phyloP scores from a whole-genome alignment of 2,113 vertebrate species.

The Petromus typicus region DNA sequence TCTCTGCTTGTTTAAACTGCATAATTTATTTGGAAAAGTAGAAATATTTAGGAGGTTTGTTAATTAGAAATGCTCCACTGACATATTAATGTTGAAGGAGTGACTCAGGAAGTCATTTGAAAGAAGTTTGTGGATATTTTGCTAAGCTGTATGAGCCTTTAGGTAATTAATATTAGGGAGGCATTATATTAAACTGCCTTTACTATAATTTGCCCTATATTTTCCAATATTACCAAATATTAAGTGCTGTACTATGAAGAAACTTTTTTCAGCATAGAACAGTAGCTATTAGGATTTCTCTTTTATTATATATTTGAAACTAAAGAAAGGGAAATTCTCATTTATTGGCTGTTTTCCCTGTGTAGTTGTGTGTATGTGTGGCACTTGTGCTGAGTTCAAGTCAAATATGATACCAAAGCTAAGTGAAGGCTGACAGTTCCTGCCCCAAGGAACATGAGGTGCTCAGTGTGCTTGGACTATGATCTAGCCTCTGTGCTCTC shows the following conservation, averaged over 20 bases:
- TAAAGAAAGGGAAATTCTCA: not conserved
- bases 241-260: not conserved
- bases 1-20: conserved; percentile 10
- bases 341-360: not conserved
- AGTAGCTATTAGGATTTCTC: not conserved
- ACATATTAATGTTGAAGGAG: not conserved
- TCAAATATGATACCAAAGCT: not conserved
- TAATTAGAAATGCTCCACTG: conserved; percentile 26
- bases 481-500: not conserved
- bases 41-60: not conserved
- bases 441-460: not conserved
- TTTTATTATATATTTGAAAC: not conserved
- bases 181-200: not conserved
- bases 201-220: not conserved
- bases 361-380: not conserved
- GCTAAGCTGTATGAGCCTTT: not conserved
- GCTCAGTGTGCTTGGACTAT: not conserved
- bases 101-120: not conserved
- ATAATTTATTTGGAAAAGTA: conserved; percentile 17
- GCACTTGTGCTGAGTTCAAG: not conserved
- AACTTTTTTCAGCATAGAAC: not conserved
- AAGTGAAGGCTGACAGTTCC: not conserved
- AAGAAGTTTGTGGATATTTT: not conserved
- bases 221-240: not conserved
- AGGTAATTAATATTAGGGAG: not conserved